phyloP scores from a whole-genome alignment of 1,140 invertebrate species.

The Drosophila virilis region DNA sequence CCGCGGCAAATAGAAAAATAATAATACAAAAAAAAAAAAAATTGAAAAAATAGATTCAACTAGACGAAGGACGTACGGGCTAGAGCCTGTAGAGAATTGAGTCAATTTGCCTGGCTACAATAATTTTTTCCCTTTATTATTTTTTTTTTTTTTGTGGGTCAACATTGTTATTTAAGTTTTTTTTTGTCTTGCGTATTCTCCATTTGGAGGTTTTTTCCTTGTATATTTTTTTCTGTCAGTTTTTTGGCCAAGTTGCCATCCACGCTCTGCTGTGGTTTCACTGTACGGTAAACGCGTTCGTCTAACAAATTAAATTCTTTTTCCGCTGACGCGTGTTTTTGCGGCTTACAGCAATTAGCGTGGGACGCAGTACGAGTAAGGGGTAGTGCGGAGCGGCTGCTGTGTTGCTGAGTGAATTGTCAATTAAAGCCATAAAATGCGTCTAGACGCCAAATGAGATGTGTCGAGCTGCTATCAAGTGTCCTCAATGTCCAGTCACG shows the following conservation, averaged over 20 bases:
- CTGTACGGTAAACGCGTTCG: slow-evolving; percentile 14
- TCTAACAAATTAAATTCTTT: slow-evolving; percentile 58
- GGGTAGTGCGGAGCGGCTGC: not conserved
- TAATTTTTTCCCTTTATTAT: slow-evolving; percentile 16
- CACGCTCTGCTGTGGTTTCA: slow-evolving; percentile 18
- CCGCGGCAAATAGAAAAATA: slow-evolving; percentile 68
- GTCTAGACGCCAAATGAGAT: slow-evolving; percentile 56
- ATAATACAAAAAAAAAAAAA: slow-evolving; percentile 19
- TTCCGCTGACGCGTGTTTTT: slow-evolving; percentile 50
- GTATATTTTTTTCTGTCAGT: not conserved
- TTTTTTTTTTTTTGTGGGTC: slow-evolving; percentile 57
- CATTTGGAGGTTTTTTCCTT: slow-evolving; percentile 43
- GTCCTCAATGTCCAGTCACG: slow-evolving; percentile 25
- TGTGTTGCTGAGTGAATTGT: slow-evolving; percentile 26
- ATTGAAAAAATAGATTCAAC: slow-evolving; percentile 42
- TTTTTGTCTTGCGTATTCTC: slow-evolving; percentile 30
- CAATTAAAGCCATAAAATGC: slow-evolving; percentile 59
- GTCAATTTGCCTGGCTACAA: slow-evolving; percentile 60
- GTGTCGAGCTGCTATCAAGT: slow-evolving; percentile 4
- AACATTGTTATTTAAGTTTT: slow-evolving; percentile 32
- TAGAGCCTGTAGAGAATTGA: slow-evolving; percentile 61
- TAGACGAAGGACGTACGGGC: slow-evolving; percentile 38
- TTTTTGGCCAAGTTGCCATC: slow-evolving; percentile 17
- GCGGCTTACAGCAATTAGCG: slow-evolving; percentile 66
- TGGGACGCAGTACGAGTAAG: not conserved